phyloP scores from a whole-genome alignment of 2,113 vertebrate genomes.

The Poeciliopsis retropinna region DNA sequence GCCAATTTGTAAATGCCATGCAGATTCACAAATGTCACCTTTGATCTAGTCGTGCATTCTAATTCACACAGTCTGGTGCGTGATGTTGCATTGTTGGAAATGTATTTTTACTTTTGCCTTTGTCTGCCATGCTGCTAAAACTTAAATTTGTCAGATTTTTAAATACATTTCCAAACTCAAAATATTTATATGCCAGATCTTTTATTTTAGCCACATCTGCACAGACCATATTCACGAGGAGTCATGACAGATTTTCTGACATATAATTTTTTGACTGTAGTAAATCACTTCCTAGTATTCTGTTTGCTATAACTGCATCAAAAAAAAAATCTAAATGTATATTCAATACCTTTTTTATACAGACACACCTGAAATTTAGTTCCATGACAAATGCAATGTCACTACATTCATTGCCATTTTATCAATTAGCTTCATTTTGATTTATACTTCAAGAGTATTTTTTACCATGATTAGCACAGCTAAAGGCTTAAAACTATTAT shows the following conservation, averaged over 20 bases:
- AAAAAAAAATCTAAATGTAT: background rate
- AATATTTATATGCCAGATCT: constrained; percentile 45
- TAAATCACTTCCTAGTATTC: constrained; percentile 16
- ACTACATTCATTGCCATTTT: constrained; percentile 17
- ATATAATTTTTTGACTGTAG: background rate
- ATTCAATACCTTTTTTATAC: background rate
- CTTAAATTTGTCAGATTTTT: background rate
- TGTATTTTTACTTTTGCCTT: background rate
- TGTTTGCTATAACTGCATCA: constrained; percentile 1
- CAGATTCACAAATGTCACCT: constrained; percentile 20
- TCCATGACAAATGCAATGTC: constrained; percentile 18
- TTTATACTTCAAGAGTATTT: constrained; percentile 24
- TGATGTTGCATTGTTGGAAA: constrained; percentile 12
- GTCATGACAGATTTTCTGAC: constrained; percentile 19
- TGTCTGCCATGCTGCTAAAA: background rate
- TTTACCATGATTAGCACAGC: constrained; percentile 51
- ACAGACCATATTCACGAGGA: constrained; percentile 25
- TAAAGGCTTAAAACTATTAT: constrained; percentile 28
- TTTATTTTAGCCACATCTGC: constrained; percentile 33
- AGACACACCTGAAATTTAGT: constrained; percentile 7
- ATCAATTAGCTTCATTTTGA: constrained; percentile 14
- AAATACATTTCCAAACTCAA: background rate
- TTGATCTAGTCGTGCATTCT: constrained; percentile 10
- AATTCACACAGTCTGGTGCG: background rate
- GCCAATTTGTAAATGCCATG: constrained; percentile 22